These are phyloP conservation scores for Napeogenes sylphis DNA, from an alignment of 2,888 invertebrate species.

Conservation along the genomic window DNA sequence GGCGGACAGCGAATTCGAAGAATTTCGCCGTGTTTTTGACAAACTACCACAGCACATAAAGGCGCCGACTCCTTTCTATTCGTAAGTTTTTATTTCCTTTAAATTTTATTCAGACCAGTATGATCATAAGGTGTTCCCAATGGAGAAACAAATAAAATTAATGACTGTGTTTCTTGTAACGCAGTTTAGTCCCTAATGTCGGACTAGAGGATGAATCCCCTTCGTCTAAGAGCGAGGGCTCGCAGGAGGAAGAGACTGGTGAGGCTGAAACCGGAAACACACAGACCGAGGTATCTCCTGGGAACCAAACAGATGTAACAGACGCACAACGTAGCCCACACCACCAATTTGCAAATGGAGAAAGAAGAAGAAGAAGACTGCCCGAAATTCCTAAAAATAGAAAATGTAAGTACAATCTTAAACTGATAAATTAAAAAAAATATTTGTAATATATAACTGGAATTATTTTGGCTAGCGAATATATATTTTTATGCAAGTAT, in stretches of 20 bases:
- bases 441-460: not conserved
- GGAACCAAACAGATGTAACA: slow-evolving; percentile 47
- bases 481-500: not conserved
- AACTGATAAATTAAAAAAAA: not conserved
- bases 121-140: not conserved
- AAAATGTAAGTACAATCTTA: slow-evolving; percentile 81
- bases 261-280: slow-evolving; percentile 61
- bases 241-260: slow-evolving; percentile 81
- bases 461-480: not conserved
- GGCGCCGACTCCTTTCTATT: slow-evolving; percentile 90
- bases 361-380: slow-evolving; percentile 87
- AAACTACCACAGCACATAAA: slow-evolving; percentile 87
- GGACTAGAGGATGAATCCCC: slow-evolving; percentile 89
- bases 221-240: slow-evolving; percentile 85
- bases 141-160: not conserved
- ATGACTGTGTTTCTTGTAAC: slow-evolving; percentile 5
- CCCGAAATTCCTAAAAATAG: slow-evolving; percentile 94
- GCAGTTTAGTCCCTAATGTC: slow-evolving; percentile 90
- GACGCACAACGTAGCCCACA: slow-evolving; percentile 59
- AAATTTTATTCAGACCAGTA: not conserved
- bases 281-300: slow-evolving; percentile 46
- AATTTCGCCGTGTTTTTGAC: slow-evolving; percentile 92
- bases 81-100: slow-evolving; percentile 81
- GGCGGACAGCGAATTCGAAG: slow-evolving; percentile 96
- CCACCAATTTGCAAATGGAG: slow-evolving; percentile 67